Conservation (phyloP, 1,140 invertebrate genomes). For the Neotoxoptera formosana region DNA sequence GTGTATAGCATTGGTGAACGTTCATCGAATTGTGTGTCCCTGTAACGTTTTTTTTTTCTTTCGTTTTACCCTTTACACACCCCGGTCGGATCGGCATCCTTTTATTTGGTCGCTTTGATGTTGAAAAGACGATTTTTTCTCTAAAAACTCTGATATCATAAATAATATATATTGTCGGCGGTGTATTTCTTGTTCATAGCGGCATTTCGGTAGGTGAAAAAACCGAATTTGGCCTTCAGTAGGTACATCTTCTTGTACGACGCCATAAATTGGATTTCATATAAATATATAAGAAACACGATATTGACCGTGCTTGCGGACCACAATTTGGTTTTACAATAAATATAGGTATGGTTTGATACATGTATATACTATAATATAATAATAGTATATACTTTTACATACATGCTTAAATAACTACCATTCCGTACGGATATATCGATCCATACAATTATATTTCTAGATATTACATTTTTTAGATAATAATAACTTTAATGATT, state of each 20-base stretch:
- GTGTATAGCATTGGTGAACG: not conserved
- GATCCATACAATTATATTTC: not conserved
- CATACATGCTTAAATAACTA: not conserved
- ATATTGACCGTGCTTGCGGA: not conserved
- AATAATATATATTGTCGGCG: not conserved
- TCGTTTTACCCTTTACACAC: not conserved
- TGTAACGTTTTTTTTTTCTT: not conserved
- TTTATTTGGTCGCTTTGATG: conserved; percentile 25
- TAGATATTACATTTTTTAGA: not conserved
- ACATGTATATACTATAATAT: not conserved
- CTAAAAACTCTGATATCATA: not conserved
- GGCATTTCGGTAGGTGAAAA: not conserved
- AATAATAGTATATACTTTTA: too few species aligned
- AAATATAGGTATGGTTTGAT: not conserved
- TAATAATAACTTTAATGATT: not conserved
- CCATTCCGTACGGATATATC: not conserved
- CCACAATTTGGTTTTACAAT: not conserved
- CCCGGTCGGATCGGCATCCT: not conserved
- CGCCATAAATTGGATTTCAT: conserved; percentile 2
- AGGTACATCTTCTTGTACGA: not conserved
- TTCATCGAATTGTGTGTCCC: not conserved
- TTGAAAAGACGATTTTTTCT: conserved; percentile 15
- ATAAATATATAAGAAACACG: not conserved
- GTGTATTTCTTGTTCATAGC: not conserved
- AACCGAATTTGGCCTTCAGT: not conserved